phyloP scores from a whole-genome alignment of 1,140 invertebrate genomes.

The Achatina immaculata region DNA sequence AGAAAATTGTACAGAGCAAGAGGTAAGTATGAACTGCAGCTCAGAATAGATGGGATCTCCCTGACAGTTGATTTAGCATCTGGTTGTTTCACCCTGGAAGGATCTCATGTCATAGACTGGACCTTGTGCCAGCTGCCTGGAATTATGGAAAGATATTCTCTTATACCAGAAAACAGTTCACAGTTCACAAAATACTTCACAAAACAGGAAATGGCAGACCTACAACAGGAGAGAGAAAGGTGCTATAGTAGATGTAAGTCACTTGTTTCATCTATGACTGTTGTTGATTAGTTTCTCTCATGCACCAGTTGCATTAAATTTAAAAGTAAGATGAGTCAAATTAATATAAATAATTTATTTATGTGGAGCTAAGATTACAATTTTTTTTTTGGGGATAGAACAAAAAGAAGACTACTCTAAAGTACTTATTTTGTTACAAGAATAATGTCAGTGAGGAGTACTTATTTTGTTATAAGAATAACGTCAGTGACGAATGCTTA shows the following conservation, averaged over 20 bases:
- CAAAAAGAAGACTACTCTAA: too few species aligned
- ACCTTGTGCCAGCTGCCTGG: slow-evolving; percentile 14
- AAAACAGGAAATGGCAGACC: not conserved
- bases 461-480: too few species aligned
- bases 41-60: slow-evolving; percentile 34
- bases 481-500: too few species aligned
- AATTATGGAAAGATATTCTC: slow-evolving; percentile 14
- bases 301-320: too few species aligned
- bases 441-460: too few species aligned
- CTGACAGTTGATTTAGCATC: slow-evolving; percentile 32
- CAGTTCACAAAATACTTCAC: slow-evolving; percentile 16
- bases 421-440: too few species aligned
- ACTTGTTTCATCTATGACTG: too few species aligned
- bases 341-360: too few species aligned
- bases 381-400: too few species aligned
- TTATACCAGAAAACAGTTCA: not conserved
- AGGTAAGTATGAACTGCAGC: slow-evolving; percentile 29
- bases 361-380: too few species aligned
- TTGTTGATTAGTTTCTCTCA: too few species aligned
- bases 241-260: not conserved
- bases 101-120: slow-evolving; percentile 39
- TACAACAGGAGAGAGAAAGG: slow-evolving; percentile 3
- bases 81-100: slow-evolving; percentile 29
- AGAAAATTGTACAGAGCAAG: slow-evolving; percentile 31
- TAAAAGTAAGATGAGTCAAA: too few species aligned